Evolutionary conservation across 2,113 vertebrate genomes (phyloP), one percentile per base, ranked within the genome.

Genomic region (Notiomystis cincta): DNA sequence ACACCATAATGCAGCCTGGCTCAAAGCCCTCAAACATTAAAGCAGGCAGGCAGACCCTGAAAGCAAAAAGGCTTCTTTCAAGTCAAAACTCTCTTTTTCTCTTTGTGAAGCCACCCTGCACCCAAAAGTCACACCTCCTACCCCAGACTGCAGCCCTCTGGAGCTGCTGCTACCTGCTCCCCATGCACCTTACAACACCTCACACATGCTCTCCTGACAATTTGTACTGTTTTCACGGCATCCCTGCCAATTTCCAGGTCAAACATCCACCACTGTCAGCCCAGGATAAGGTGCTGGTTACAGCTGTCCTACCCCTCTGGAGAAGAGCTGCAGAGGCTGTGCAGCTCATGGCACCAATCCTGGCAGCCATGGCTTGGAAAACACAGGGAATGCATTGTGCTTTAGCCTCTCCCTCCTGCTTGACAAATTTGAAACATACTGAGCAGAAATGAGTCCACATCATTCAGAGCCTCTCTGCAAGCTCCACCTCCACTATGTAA

Each of bases 1-100:
- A 81, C 88, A 57, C 84, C 90, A 93, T 57, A 94, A 96, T 78
- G 45, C 79, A 94, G 82, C 71, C 94, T 97, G 96, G 95, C 94
- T 90, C 88, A 90, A 56, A 96, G 90, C 95, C 94, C 81, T 94
- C 94, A 91, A 50, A 87, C 6, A 12, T 94, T 95, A 95, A 94
- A 93, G 69, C 61, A 85, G 66, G 62, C 30, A 0, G 88, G 85
- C 67, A 92, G 87, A 94, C 89, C 94, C 78, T 89, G 77, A 89
- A 96, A 94, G 94, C 53, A 71, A 92, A 82, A 94, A 44, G 85
- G 87, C 21, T 92, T 92, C 44, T 92, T 95, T 84, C 73, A 92
- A 87, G 48, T 54, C 58, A 91, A 81, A 96, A 80, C 30, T 57
- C 67, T 64, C 61, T 69, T 44, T 69, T 83, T 62, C 77, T 77